A percentile compares a stretch with the other conserved stretches of the same genome.
Conservation (phyloP, 2,797 vertebrate species). For the Cheracebus regulus region DNA sequence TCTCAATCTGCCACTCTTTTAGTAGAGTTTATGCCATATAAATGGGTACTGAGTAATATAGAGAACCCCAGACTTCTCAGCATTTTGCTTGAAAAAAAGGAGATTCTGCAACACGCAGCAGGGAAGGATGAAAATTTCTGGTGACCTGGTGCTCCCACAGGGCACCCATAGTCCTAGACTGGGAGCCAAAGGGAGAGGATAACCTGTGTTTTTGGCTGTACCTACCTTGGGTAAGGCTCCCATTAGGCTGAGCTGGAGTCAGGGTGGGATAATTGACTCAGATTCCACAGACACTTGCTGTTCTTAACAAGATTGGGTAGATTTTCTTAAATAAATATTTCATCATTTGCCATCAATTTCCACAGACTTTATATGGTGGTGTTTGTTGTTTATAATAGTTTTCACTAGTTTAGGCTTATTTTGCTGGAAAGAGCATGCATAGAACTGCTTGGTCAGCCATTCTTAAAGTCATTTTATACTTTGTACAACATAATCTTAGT, state of each 20-base stretch:
- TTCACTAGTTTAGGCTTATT: not conserved
- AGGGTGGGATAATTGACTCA: not conserved
- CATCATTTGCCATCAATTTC: not conserved
- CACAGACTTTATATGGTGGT: not conserved
- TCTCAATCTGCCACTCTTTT: not conserved
- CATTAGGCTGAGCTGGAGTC: not conserved
- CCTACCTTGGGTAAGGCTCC: not conserved
- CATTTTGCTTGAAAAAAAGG: not conserved
- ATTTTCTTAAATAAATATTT: not conserved
- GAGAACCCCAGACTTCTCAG: not conserved
- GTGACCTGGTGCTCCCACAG: too few relatives aligned
- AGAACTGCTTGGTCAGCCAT: not conserved
- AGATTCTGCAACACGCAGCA: not conserved
- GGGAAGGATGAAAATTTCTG: not conserved
- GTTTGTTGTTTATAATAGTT: not conserved
- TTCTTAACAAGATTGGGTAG: not conserved
- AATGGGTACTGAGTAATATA: not conserved
- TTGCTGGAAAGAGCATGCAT: not conserved
- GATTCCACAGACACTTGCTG: not conserved
- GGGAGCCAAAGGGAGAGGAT: accelerated
- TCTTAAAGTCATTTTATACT: not conserved
- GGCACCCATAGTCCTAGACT: not conserved
- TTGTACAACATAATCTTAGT: not conserved
- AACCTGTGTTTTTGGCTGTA: not conserved
- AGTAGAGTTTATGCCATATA: not conserved